Evolutionary conservation across 2,888 invertebrate species (phyloP), one percentile per base, ranked within the genome.

Genomic region (Dynastes maya): DNA sequence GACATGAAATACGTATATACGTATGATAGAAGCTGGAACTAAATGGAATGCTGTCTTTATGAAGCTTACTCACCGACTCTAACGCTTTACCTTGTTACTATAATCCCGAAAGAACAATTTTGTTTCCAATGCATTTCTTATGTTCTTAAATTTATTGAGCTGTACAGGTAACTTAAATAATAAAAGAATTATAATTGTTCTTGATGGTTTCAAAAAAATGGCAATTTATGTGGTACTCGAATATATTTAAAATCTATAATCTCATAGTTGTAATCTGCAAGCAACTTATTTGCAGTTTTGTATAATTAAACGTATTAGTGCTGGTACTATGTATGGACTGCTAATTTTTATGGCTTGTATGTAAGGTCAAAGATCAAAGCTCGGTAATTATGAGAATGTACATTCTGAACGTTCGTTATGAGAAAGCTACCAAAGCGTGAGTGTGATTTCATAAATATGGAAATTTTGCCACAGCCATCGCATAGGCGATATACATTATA

Each of bases 341-440:
- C 13, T 74, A 22, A 63, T 61, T 74, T 74, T 22, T 45, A 40
- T 2, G 27, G 45, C n/a, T 40, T 74, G 40, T 27, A 61, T 29
- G 45, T 27, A 51, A 13, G 61, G 72, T 74, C 61, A 61, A 37
- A 61, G 72, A 61, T 74, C 72, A 74, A 61, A 45, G 13, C 72
- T 13, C n/a, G 45, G 27, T 74, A 74, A 74, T 74, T 74, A 49
- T 74, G 72, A 16, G 72, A 74, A 72, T 53, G 58, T 58, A 58
- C 9, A 61, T 72, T 22, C 49, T 49, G 16, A 45, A 40, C 45
- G 45, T 74, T 74, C 45, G 58, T 74, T 74, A 74, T 74, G 72
- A 74, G 72, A 74, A 74, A 74, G 61, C 72, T 74, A 74, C 61
- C 72, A 63, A 22, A 74, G 45, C 72, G 72, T 74, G 72, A 63